These are phyloP conservation scores for Lydus trimaculatus DNA, from an alignment of 2,888 invertebrate genomes.

Conservation along the genomic window DNA sequence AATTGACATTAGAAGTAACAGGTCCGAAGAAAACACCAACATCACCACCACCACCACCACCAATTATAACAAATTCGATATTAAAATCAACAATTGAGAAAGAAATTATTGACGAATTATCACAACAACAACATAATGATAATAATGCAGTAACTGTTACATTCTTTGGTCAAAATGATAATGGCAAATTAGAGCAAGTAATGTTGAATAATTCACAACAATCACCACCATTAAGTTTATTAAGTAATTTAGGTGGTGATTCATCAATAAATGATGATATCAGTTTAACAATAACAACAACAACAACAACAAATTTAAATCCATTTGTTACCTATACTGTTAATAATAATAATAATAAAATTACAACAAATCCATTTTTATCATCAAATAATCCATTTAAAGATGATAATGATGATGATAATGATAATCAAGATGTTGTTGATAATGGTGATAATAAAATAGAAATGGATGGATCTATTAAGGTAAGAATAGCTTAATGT, in stretches of 20 bases:
- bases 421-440: slow-evolving; percentile 12
- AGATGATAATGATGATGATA: slow-evolving; percentile 38
- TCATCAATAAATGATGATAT: slow-evolving; percentile 25
- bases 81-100: slow-evolving; percentile 40
- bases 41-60: slow-evolving; percentile 35
- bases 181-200: slow-evolving; percentile 54
- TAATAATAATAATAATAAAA: slow-evolving; percentile 47
- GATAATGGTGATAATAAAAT: slow-evolving; percentile 32
- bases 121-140: slow-evolving; percentile 48
- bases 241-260: slow-evolving; percentile 32
- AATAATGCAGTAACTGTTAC: slow-evolving; percentile 67
- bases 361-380: slow-evolving; percentile 60
- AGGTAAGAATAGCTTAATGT: too few relatives aligned
- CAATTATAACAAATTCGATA: slow-evolving; percentile 35
- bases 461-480: slow-evolving; percentile 31
- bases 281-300: slow-evolving; percentile 46
- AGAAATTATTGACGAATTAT: slow-evolving; percentile 52
- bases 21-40: slow-evolving; percentile 53
- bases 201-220: slow-evolving; percentile 41
- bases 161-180: slow-evolving; percentile 61
- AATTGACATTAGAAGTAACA: slow-evolving; percentile 71
- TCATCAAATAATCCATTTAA: slow-evolving; percentile 57
- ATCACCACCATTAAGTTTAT: slow-evolving; percentile 41
- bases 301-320: slow-evolving; percentile 47
- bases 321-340: slow-evolving; percentile 47